phyloP scores from a whole-genome alignment of 2,113 vertebrate genomes.

The Poecilia latipinna region DNA sequence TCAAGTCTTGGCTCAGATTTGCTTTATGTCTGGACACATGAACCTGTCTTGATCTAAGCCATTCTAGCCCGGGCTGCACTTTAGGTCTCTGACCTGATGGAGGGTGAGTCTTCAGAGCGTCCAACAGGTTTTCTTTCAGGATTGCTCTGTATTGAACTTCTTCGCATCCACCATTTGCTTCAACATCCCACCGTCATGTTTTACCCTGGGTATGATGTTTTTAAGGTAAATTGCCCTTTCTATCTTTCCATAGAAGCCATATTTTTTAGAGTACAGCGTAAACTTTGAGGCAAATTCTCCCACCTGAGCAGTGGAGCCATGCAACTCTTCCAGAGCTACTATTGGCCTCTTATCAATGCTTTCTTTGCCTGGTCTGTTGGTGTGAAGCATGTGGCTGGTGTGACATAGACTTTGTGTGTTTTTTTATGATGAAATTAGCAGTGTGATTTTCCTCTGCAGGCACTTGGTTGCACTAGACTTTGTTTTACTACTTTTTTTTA shows the following conservation, averaged over 20 bases:
- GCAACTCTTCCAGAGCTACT: background rate
- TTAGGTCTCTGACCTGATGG: no score
- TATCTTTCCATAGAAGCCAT: background rate
- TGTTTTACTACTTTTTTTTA: conserved; percentile 2
- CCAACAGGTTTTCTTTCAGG: no score
- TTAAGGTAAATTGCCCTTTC: background rate
- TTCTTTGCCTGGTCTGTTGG: background rate
- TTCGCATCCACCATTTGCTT: no score
- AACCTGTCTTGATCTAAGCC: no score
- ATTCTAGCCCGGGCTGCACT: no score
- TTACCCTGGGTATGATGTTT: background rate
- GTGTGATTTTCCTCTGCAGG: background rate
- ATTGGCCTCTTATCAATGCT: background rate
- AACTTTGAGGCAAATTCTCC: no score
- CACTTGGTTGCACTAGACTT: background rate
- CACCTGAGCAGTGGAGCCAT: background rate
- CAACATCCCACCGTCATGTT: background rate
- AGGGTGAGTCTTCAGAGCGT: no score
- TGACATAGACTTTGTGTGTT: background rate
- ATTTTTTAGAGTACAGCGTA: no score
- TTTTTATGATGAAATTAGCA: background rate
- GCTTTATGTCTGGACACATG: no score
- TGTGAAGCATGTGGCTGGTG: background rate
- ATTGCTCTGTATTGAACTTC: no score
- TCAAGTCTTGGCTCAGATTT: no score